Evolutionary conservation across 2,113 vertebrate genomes (phyloP).

Genomic region (Coregonus clupeaformis): DNA sequence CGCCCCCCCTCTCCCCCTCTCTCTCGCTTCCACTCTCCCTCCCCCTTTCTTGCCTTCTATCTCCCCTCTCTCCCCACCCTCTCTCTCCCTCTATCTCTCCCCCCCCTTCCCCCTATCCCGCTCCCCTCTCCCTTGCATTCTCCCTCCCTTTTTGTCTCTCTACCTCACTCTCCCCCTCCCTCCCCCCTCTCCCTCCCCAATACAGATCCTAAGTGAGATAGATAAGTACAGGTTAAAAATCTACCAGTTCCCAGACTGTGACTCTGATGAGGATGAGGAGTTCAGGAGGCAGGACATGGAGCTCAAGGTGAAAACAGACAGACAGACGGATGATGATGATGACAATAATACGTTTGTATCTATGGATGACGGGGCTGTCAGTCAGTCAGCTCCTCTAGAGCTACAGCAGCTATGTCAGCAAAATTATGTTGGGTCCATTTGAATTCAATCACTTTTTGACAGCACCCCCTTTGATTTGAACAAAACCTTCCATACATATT

Average conservation of each 20-base stretch:
- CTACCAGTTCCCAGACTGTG: conserved; percentile 30
- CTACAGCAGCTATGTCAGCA: no score
- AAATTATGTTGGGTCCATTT: no score
- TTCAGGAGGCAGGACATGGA: conserved; percentile 13
- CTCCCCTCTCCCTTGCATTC: neutral
- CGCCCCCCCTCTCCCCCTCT: neutral
- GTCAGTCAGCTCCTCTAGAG: no score
- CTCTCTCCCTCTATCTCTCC: neutral
- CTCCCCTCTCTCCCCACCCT: neutral
- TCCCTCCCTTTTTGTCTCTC: neutral
- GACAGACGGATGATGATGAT: neutral
- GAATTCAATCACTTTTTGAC: no score
- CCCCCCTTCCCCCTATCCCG: neutral
- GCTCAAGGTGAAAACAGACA: conserved; percentile 1
- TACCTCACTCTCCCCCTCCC: neutral
- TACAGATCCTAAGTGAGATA: conserved; percentile 19
- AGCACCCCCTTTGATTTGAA: no score
- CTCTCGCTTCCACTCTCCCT: neutral
- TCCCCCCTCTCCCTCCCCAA: neutral
- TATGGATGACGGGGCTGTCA: no score
- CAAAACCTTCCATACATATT: no score
- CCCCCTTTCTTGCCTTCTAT: neutral
- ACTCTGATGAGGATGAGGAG: conserved; percentile 27
- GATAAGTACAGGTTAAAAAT: conserved; percentile 9
- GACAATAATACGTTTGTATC: neutral